Evolutionary conservation across 2,888 invertebrate genomes (phyloP).

Genomic region (Drepanosiphum platanoidis): DNA sequence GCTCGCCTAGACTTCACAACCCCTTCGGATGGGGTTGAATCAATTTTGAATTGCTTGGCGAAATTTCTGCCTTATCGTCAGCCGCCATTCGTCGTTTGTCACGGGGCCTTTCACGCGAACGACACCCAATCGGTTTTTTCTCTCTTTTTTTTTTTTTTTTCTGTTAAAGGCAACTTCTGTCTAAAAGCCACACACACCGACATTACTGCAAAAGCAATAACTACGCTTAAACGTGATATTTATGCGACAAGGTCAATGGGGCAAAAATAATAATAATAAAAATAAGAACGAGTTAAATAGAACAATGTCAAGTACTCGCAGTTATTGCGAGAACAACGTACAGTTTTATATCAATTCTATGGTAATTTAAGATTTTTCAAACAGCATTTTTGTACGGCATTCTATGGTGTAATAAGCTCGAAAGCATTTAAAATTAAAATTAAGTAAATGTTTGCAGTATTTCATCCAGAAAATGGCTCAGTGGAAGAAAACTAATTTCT

Average conservation of each 20-base stretch:
- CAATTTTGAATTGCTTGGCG: constrained; percentile 51
- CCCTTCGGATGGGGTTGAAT: constrained; percentile 33
- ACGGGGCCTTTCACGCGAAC: constrained; percentile 26
- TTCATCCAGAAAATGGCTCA: neutral
- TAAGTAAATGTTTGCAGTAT: neutral
- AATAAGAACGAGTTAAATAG: neutral
- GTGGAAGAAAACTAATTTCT: neutral
- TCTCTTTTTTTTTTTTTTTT: neutral
- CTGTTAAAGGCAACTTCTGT: neutral
- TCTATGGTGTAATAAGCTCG: neutral
- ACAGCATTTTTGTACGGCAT: neutral
- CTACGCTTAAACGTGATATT: neutral
- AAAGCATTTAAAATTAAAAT: neutral
- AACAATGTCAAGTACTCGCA: neutral
- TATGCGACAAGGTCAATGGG: neutral
- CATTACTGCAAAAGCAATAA: neutral
- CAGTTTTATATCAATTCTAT: neutral
- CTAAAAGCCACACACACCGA: neutral
- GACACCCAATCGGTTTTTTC: neutral
- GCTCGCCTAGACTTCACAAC: neutral
- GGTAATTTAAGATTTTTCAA: neutral
- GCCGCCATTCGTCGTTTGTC: constrained; percentile 49
- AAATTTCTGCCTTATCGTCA: constrained; percentile 45
- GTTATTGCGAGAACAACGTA: neutral
- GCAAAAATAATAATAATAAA: neutral